A percentile compares a stretch with the other conserved stretches of the same genome.
Conservation (phyloP, 1,140 invertebrate species). For the Cataglyphis hispanica region DNA sequence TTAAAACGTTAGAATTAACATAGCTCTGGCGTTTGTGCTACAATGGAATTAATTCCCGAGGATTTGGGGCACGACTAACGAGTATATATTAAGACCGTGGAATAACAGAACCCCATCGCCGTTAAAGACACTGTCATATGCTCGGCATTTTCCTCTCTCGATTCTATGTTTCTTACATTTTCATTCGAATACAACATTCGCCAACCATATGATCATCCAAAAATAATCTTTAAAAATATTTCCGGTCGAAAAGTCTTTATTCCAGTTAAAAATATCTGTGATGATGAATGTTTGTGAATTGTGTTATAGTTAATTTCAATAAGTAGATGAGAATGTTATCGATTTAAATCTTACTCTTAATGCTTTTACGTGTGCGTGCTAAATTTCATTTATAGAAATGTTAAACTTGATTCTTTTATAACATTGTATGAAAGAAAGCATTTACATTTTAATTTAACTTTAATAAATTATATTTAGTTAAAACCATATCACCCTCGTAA, state of each 20-base stretch:
- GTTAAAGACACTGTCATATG: constrained; percentile 47
- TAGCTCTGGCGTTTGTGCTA: constrained; percentile 64
- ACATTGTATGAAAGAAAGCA: too few relatives aligned
- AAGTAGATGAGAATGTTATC: neutral
- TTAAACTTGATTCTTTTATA: too few relatives aligned
- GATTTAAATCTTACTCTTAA: neutral
- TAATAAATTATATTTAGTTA: too few relatives aligned
- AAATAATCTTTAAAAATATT: neutral
- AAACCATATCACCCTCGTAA: too few relatives aligned
- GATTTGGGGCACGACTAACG: constrained; percentile 72
- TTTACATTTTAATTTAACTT: too few relatives aligned
- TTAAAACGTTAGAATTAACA: constrained; percentile 75
- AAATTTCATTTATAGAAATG: too few relatives aligned
- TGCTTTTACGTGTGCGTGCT: neutral
- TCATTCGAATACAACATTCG: neutral
- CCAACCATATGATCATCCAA: neutral
- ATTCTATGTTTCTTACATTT: neutral
- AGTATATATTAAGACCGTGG: constrained; percentile 67
- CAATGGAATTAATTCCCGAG: constrained; percentile 76
- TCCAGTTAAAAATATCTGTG: constrained; percentile 10
- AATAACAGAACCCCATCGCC: constrained; percentile 42
- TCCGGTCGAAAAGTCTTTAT: neutral
- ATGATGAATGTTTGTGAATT: constrained; percentile 18
- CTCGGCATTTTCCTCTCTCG: neutral
- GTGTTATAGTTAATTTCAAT: constrained; percentile 14